Conservation (phyloP, 2,113 vertebrate species). For the Lontra canadensis region DNA sequence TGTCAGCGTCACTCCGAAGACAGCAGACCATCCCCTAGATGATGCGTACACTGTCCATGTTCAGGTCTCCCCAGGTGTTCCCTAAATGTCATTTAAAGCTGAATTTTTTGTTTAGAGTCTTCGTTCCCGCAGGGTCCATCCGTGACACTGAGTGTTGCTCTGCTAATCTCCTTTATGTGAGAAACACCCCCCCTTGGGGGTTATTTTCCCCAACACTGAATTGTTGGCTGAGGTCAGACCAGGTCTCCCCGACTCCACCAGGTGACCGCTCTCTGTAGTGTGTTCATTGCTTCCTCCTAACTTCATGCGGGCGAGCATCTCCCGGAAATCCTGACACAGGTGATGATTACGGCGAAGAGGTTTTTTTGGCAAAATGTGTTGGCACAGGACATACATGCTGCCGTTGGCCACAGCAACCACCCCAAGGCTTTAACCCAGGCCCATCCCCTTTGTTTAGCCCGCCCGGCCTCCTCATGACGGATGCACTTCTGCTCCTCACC, state of each 20-base stretch:
- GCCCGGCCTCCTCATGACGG: no score
- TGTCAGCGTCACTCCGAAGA: rapidly evolving
- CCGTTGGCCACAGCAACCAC: rapidly evolving
- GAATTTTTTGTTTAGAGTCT: not conserved
- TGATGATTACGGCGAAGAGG: not conserved
- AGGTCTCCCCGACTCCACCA: not conserved
- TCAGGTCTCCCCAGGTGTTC: not conserved
- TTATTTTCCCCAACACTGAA: not conserved
- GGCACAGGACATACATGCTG: rapidly evolving
- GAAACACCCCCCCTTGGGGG: rapidly evolving
- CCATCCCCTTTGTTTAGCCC: rapidly evolving
- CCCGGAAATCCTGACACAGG: no score
- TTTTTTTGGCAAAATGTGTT: not conserved
- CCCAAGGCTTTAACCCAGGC: no score
- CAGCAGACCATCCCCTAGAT: rapidly evolving
- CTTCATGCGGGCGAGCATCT: not conserved
- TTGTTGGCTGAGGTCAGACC: not conserved
- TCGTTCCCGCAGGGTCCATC: not conserved
- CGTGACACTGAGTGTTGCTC: no score
- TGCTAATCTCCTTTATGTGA: no score
- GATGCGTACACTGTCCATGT: rapidly evolving
- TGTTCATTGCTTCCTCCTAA: not conserved
- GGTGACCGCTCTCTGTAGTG: not conserved
- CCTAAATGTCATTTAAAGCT: not conserved
- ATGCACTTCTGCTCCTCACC: not conserved